Percentiles rank a stretch among this genome's conserved stretches.
These are phyloP conservation scores for Polyodon spathula DNA, from an alignment of 2,113 vertebrate species.

Conservation along the genomic window DNA sequence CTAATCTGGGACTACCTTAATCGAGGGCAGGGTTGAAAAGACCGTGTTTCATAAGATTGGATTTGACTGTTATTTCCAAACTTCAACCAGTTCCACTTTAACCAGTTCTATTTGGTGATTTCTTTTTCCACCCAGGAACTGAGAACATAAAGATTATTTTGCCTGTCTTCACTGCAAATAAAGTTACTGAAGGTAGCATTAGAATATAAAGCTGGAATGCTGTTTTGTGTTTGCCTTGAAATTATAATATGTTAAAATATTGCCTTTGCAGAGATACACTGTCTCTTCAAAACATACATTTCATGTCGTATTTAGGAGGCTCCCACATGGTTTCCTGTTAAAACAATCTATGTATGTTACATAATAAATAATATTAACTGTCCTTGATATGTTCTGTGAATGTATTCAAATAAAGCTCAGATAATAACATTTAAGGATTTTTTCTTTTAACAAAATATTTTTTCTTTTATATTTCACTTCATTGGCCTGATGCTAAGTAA, in stretches of 20 bases:
- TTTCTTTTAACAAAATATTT: background rate
- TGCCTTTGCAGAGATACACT: background rate
- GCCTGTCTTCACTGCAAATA: background rate
- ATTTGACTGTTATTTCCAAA: too few relatives aligned
- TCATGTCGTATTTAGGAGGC: slow-evolving; percentile 8
- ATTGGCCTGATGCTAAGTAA: background rate
- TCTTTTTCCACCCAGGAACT: too few relatives aligned
- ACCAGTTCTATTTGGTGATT: too few relatives aligned
- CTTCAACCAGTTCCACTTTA: too few relatives aligned
- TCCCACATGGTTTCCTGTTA: slow-evolving; percentile 7
- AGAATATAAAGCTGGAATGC: background rate
- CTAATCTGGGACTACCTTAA: too few relatives aligned
- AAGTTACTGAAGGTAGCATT: background rate
- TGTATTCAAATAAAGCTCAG: slow-evolving; percentile 10
- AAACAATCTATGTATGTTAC: slow-evolving; percentile 22
- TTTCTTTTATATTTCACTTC: background rate
- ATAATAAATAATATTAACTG: slow-evolving; percentile 10
- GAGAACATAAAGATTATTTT: background rate
- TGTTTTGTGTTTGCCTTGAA: background rate
- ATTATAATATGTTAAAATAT: background rate
- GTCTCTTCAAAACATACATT: slow-evolving; percentile 10
- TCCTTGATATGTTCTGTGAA: slow-evolving; percentile 20
- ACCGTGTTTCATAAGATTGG: too few relatives aligned
- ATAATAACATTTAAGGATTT: background rate
- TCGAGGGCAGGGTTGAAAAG: too few relatives aligned